Base-by-base conservation (phyloP, 2,888 invertebrate genomes). In the Nomada ruficornis region DNA sequence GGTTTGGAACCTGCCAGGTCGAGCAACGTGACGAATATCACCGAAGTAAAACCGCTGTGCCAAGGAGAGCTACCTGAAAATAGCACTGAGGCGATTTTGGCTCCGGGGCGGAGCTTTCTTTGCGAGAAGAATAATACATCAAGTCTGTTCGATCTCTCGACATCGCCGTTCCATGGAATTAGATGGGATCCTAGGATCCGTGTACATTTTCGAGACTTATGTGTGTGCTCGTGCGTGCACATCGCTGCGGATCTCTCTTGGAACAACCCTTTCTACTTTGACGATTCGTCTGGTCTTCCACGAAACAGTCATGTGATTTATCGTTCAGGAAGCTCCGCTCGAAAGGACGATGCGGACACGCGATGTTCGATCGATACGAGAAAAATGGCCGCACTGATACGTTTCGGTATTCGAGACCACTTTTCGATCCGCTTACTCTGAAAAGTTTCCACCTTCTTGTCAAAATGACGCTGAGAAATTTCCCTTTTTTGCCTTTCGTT, bases 91-190 rank as follows among this genome's bases (percentile, higher is more conserved):
- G 15, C 29, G 26, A 44, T 68, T 72, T 74, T 18, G 57, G 23
- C 47, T 18, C 1, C 20, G 7, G 15, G 47, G 18, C 18, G 50
- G 50, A 23, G 57, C 13, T 62, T 59, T 18, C 65, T 68, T 69
- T 63, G 72, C 55, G 20, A 64, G 57, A 76, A 76, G 73, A 73
- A 81, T 77, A 65, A 82, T 81, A 77, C 60, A 77, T 81, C 72
- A 64, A 72, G 69, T n/a, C 60, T 26, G 54, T 47, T 62, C 77
- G 82, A 82, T 81, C 69, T 72, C 72, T 29, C 69, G 68, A n/a
- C 77, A 54, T 65, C 36, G 29, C 18, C 60, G 65, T 68, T 77
- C 63, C 74, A 60, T 68, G 71, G 71, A 83, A 83, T 83, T 78
- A 82, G 74, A 83, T 82, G 59, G 52, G 50, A 74, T 77, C 18